These are phyloP conservation scores for Acanthurus leucopareius DNA, from an alignment of 2,797 vertebrate species.

Conservation along the genomic window DNA sequence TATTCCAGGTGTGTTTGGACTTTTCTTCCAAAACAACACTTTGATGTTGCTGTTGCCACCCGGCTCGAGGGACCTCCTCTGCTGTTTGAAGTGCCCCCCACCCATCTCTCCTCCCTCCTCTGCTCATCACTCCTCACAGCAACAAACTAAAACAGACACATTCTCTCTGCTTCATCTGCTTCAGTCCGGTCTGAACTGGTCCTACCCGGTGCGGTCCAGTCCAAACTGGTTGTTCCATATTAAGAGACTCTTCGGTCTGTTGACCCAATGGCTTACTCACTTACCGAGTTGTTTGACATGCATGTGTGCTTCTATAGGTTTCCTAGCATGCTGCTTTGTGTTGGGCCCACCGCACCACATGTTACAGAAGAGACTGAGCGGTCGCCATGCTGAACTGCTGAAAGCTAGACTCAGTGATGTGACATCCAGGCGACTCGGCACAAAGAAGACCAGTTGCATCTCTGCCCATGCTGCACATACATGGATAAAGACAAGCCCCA, in stretches of 20 bases:
- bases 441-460: neutral
- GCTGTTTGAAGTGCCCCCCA: slow-evolving; percentile 29
- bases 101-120: neutral
- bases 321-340: slow-evolving; percentile 82
- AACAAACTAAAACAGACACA: slow-evolving; percentile 29
- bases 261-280: slow-evolving; percentile 56
- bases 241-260: slow-evolving; percentile 57
- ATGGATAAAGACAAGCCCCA: neutral
- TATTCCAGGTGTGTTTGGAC: slow-evolving; percentile 40
- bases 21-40: slow-evolving; percentile 47
- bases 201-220: slow-evolving; percentile 37
- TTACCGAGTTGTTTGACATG: slow-evolving; percentile 73
- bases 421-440: slow-evolving; percentile 29
- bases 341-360: slow-evolving; percentile 56
- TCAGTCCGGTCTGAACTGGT: slow-evolving; percentile 25
- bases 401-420: slow-evolving; percentile 52
- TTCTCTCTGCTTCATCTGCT: slow-evolving; percentile 22
- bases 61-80: slow-evolving; percentile 30
- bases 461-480: neutral
- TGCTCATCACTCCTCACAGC: slow-evolving; percentile 27
- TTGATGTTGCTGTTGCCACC: slow-evolving; percentile 27
- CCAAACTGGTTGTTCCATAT: slow-evolving; percentile 42
- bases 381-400: slow-evolving; percentile 36
- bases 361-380: slow-evolving; percentile 57
- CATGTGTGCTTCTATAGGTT: slow-evolving; percentile 83